Percentiles rank a stretch among this genome's conserved stretches.
Conservation (phyloP, 1,140 invertebrate species). For the Berghia stephanieae region DNA sequence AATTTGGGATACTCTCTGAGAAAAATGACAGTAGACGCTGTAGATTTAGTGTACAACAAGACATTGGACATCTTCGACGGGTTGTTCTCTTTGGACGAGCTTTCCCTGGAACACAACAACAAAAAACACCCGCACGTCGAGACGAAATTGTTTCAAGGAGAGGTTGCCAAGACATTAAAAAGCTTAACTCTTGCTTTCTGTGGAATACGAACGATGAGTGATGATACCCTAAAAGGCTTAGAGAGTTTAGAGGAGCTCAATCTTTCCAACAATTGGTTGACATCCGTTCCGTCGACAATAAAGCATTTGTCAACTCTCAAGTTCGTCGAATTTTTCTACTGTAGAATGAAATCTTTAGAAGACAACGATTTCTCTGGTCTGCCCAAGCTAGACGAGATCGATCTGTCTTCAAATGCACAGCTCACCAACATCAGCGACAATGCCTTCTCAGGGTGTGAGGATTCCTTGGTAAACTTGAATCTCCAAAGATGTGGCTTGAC, state of each 20-base stretch:
- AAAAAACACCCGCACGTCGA: not conserved
- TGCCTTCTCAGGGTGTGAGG: slow-evolving; percentile 18
- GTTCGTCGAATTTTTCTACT: not conserved
- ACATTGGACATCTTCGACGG: not conserved
- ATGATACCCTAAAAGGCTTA: not conserved
- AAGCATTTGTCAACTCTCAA: not conserved
- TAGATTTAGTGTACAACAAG: not conserved
- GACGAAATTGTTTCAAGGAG: not conserved
- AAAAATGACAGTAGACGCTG: slow-evolving; percentile 14
- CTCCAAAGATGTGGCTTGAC: not conserved
- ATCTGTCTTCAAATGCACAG: not conserved
- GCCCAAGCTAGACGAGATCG: not conserved
- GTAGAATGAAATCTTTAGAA: not conserved
- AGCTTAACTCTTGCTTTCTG: slow-evolving; percentile 9
- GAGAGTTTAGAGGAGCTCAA: slow-evolving; percentile 8
- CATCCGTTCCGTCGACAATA: not conserved
- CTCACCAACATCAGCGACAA: not conserved
- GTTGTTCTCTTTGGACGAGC: not conserved
- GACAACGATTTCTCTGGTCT: slow-evolving; percentile 11
- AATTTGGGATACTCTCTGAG: slow-evolving; percentile 10
- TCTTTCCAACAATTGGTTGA: slow-evolving; percentile 27
- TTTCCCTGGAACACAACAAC: slow-evolving; percentile 26
- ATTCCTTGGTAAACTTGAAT: not conserved
- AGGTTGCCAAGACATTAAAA: not conserved
- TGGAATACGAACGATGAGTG: slow-evolving; percentile 3